Percentiles rank a stretch among this genome's conserved stretches.
Conservation (phyloP, 2,888 invertebrate species). For the Pseudoips prasinana region DNA sequence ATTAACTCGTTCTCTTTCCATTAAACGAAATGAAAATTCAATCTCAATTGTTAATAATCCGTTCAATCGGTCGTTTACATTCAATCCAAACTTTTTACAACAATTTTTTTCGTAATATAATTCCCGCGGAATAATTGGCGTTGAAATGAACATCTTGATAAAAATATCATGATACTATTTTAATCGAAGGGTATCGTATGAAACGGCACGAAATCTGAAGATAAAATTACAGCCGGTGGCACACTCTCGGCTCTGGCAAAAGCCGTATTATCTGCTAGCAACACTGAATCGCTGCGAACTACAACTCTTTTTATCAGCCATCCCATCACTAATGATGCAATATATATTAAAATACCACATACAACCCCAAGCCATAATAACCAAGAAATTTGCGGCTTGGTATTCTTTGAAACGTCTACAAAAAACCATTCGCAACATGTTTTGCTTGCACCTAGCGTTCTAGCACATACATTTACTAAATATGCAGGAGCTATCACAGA, state of each 20-base stretch:
- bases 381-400: neutral
- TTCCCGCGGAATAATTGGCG: neutral
- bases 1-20: conserved; percentile 14
- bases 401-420: conserved; percentile 19
- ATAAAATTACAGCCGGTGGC: conserved; percentile 49
- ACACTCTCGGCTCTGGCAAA: conserved; percentile 47
- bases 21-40: conserved; percentile 14
- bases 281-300: conserved; percentile 44
- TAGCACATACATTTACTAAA: conserved; percentile 38
- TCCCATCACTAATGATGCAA: conserved; percentile 42
- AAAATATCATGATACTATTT: conserved; percentile 23
- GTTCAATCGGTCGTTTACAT: conserved; percentile 8
- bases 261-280: conserved; percentile 48
- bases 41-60: conserved; percentile 12
- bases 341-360: conserved; percentile 48
- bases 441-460: conserved; percentile 32
- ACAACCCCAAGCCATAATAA: conserved; percentile 50
- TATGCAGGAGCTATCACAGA: conserved; percentile 40
- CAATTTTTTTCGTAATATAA: conserved; percentile 8
- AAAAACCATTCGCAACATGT: conserved; percentile 35
- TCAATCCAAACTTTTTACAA: conserved; percentile 5
- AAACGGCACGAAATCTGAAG: conserved; percentile 49
- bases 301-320: conserved; percentile 33
- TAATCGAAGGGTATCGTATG: conserved; percentile 39
- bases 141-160: conserved; percentile 1